Evolutionary conservation across 2,888 invertebrate genomes (phyloP).

Genomic region (Drosophila seclusa): DNA sequence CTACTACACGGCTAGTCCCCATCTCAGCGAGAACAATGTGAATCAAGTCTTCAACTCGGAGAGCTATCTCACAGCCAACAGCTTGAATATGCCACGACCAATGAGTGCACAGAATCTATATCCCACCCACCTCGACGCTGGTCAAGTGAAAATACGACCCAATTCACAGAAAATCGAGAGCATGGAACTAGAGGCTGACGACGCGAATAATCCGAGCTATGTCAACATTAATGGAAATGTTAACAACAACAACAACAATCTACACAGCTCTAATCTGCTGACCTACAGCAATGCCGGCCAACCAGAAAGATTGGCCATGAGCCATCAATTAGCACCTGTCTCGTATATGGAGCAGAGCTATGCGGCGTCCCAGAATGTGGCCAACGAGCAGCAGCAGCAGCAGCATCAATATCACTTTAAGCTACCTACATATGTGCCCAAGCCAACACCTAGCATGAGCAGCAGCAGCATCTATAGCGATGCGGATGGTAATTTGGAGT

Average conservation of each 20-base stretch:
- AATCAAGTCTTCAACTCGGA: constrained; percentile 80
- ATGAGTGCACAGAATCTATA: constrained; percentile 57
- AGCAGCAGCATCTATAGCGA: constrained; percentile 62
- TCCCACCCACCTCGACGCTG: constrained; percentile 67
- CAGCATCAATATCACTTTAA: constrained; percentile 51
- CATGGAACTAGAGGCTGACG: constrained; percentile 72
- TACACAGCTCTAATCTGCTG: constrained; percentile 60
- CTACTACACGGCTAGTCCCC: constrained; percentile 83
- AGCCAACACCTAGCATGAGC: constrained; percentile 52
- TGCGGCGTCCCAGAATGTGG: constrained; percentile 33
- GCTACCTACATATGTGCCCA: constrained; percentile 51
- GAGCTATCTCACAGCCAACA: constrained; percentile 65
- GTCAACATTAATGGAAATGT: constrained; percentile 56
- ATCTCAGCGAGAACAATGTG: constrained; percentile 81
- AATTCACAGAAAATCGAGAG: constrained; percentile 82
- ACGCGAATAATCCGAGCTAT: constrained; percentile 56
- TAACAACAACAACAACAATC: constrained; percentile 38
- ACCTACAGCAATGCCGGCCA: constrained; percentile 61
- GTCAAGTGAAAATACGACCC: constrained; percentile 79
- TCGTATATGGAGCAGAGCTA: constrained; percentile 61
- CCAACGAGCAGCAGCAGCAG: constrained; percentile 37
- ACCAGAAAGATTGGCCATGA: constrained; percentile 49
- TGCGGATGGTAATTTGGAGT: constrained; percentile 50
- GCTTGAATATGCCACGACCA: constrained; percentile 59
- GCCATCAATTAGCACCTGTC: constrained; percentile 69